Base-by-base conservation (phyloP, 2,888 invertebrate species). In the Carabus problematicus region DNA sequence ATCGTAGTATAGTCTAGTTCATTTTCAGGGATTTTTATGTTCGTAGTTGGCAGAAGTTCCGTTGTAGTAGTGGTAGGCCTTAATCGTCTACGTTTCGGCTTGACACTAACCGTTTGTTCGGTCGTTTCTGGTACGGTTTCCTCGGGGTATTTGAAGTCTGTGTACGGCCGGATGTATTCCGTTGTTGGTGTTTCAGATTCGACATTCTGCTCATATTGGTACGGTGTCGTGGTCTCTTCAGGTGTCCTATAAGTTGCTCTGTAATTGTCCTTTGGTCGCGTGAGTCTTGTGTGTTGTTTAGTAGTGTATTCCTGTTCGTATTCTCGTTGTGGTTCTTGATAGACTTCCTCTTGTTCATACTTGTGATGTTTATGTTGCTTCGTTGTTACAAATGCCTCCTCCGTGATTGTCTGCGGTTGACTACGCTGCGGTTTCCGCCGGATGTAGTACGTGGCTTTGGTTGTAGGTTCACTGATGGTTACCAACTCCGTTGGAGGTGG, bases 1-100 rank as follows among this genome's bases (percentile, higher is more conserved):
- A 47, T 41, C n/a, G 77, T 77, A 16, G 77, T 72, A 39, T 75
- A 77, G 70, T 80, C 79, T 16, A 79, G 68, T 74, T 81, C 81
- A 64, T 79, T 79, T 74, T 80, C 80, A 0, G 80, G 79, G 8
- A 73, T 72, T 19, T 75, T 70, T 8, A 74, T 61, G 59, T 73
- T 74, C 8, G 73, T 74, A 7, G 72, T 70, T 19, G 72, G 70
- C 8, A 55, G 40, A n/a, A 59, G 58, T 71, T 72, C 73, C 19
- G 72, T 72, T n/a, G 73, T 72, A 55, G 72, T 69, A 39, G 61
- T 41, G 12, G 58, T 29, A 8, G 64, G 54, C 4, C 71, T 70
- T n/a, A 55, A 16, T 11, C 71, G 64, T 61, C 67, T 70, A 55
- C 70, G 45, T 42, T 61, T 59, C 3, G 12, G 56, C 45, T 41